Evolutionary conservation across 2,888 invertebrate species (phyloP), one percentile per base, ranked within the genome.

Genomic region (Drosophila koepferae): DNA sequence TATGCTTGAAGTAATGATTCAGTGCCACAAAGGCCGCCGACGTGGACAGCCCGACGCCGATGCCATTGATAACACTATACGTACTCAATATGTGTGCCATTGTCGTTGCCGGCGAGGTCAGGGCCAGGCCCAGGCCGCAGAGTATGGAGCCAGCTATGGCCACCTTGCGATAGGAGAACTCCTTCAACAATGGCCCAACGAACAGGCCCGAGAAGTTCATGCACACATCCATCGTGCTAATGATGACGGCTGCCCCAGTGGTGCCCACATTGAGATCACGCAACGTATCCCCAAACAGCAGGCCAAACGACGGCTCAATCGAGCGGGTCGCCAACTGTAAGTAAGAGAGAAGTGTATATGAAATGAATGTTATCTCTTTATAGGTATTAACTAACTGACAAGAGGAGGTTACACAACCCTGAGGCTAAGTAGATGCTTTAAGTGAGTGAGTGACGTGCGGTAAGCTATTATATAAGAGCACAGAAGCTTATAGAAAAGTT

Each of bases 191-290:
- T n/a, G 96, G 96, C 10, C 96, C 96, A 77, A 96, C 96, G 91
- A 96, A 95, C 90, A 96, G 94, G 2, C 96, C 96, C 64, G 96
- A 96, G 93, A 96, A 96, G 91, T 96, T 97, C 91, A 96, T 95
- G 83, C 96, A 95, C 7, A 96, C 96, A 92, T 96, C 96, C 85
- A 96, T 93, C 34, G 96, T 95, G 92, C 96, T 96, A 93, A 96
- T 95, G 82, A 97, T 96, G 62, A 96, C 93, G 6, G 96, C 95
- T 0, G 96, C 96, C 49, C 96, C 96, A 0, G 96, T 96, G 2
- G 96, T 96, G 79, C 95, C 95, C 55, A 96, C 96, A n/a, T 94
- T 94, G 40, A 96, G 94, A 67, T 96, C 95, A 65, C 94, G 94
- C 62, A 97, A 93, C 43, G 96, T 93, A 91, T 96, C 96, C 82